Conservation (phyloP, 2,113 vertebrate species). For the Phylloscopus whistleri region DNA sequence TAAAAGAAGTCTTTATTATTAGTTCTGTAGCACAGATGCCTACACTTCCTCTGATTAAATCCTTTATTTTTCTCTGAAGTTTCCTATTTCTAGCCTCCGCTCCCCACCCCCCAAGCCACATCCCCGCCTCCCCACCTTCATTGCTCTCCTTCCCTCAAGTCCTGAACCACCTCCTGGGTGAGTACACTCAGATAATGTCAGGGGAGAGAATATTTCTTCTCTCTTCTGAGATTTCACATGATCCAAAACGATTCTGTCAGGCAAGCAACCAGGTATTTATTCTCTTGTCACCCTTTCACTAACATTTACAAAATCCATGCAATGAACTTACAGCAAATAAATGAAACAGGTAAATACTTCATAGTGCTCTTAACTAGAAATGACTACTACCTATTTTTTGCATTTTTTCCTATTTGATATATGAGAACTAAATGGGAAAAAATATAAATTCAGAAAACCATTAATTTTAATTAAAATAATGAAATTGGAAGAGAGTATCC, state of each 20-base stretch:
- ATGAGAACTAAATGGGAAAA: background rate
- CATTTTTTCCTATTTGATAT: background rate
- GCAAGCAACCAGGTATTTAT: background rate
- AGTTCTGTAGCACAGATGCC: background rate
- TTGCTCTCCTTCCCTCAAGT: background rate
- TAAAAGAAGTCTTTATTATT: background rate
- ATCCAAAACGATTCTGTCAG: background rate
- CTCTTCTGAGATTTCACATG: background rate
- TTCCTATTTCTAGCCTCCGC: background rate
- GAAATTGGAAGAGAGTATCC: background rate
- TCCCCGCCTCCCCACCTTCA: fast-evolving
- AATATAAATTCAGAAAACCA: background rate
- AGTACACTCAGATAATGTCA: fast-evolving
- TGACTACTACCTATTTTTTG: background rate
- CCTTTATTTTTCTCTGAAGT: background rate
- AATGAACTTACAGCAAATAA: background rate
- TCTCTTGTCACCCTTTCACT: background rate
- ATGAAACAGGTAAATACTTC: background rate
- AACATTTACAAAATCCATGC: background rate
- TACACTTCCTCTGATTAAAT: background rate
- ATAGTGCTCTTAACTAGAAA: background rate
- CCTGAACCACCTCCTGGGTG: background rate
- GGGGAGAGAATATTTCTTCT: background rate
- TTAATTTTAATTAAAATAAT: background rate
- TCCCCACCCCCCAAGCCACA: background rate